Evolutionary conservation across 2,797 vertebrate genomes (phyloP), one percentile per base, ranked within the genome.

Genomic region (Pangasius macronema): DNA sequence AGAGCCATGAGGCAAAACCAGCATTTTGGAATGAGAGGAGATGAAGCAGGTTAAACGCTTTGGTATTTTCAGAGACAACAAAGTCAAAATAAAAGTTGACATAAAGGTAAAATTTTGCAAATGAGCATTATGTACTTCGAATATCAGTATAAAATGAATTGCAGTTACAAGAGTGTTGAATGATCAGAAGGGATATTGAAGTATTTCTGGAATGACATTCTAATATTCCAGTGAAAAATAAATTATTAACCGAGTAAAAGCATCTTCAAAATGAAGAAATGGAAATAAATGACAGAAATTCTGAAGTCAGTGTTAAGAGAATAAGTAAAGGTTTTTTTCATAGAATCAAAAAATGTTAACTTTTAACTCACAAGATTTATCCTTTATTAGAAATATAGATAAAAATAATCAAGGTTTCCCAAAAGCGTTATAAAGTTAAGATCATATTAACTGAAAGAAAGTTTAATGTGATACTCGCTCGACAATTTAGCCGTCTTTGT

Each of bases 1-100:
- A 22, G 33, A 72, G 67, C 63, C 67, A 73, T 53, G 30, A 63
- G 82, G 77, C 51, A 70, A 73, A 81, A 49, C 82, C 53, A 65
- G 33, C 42, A 30, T 82, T 85, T 55, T 63, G 42, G 10, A 53
- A 59, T 20, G 18, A 57, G 46, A 36, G 51, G 24, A 22, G 36
- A 10, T 68, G 24, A 42, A 83, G 33, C 33, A 76, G 42, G 42
- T 55, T 83, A 82, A 72, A 72, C 27, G 22, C 46, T 9, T 75
- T 59, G 24, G 53, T 53, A 63, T 87, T 53, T 82, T 72, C 11
- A 10, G 18, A 22, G 24, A 75, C 33, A 16, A 16, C 3, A 1
- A 16, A n/a, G 49, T n/a, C 42, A 75, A 49, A 73, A 76, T 36
- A 9, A 75, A 83, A 73, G 27, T 24, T 57, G 79, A 22, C 7